Base-by-base conservation (phyloP, 2,113 vertebrate genomes). In the Rutilus rutilus region DNA sequence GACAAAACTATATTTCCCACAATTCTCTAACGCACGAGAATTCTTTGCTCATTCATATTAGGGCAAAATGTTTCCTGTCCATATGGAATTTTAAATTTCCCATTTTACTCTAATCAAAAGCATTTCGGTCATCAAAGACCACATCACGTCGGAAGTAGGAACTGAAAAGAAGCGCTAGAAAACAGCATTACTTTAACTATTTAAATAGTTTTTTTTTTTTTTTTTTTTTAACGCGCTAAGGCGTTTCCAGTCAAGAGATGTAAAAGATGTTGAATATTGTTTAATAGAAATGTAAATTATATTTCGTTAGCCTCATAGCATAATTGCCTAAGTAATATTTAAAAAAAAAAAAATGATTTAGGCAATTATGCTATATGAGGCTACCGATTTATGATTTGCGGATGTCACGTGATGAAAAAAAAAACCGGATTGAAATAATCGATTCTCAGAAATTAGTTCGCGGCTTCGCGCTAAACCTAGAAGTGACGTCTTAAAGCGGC, bases 401-500 rank as follows among this genome's bases (percentile, higher is more conserved):
- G 9, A 42, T 42, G 8, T 42, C 42, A 42, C 8, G 8, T 42
- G 42, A 9, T 42, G 42, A 3, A 2, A 42, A 42, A 42, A 8
- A 42, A 42, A 42, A 1, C 5, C 42, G 8, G 8, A 42, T 71
- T 36, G 1, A 71, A 71, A 23, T 4, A 42, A 23, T 9, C 19
- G 8, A 39, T 39, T 71, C 9, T 36, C 67, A 4, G 33, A 11
- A 77, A 54, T 11, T 15, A 52, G 1, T 5, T 27, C 21, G 33
- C 33, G 33, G 33, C 33, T 33, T 33, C 33, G 82, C 79, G 76
- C 69, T 36, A 80, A 76, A 71, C 2, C 23, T 10, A 23, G 83
- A 30, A 0, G 25, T 91, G 90, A 93, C 93, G 92, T 92, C 80
- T 80, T 81, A 1, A 4, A 1, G 12, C n/a, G 45, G 45, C 25